phyloP scores from a whole-genome alignment of 1,140 invertebrate species.

The Phenacoccus solenopsis region DNA sequence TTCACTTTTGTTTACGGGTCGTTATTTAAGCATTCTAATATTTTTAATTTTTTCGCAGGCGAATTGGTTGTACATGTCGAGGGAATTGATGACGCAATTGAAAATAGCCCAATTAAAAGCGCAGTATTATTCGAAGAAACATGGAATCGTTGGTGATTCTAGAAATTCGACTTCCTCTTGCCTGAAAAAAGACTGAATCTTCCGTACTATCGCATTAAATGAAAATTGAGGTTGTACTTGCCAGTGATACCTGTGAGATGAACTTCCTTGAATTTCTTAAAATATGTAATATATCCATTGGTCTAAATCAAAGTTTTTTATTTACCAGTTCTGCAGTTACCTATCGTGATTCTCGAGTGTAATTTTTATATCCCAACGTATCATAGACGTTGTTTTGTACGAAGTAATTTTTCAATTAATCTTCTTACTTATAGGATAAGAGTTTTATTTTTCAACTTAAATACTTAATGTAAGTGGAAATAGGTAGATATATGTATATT shows the following conservation, averaged over 20 bases:
- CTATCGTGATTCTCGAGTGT: not conserved
- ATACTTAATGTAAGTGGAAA: too few species aligned
- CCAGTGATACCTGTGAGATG: not conserved
- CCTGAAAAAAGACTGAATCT: not conserved
- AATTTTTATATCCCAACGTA: too few species aligned
- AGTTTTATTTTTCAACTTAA: too few species aligned
- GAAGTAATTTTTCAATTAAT: too few species aligned
- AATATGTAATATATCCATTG: not conserved
- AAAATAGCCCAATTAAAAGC: conserved; percentile 59
- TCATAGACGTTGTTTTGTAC: too few species aligned
- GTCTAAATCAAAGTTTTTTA: not conserved
- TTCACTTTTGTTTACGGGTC: not conserved
- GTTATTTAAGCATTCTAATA: not conserved
- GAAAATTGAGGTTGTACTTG: not conserved
- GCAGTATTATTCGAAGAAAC: conserved; percentile 4
- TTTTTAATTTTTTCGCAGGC: conserved; percentile 43
- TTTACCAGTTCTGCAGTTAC: not conserved
- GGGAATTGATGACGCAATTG: conserved; percentile 66
- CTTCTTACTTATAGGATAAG: too few species aligned
- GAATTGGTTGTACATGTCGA: conserved; percentile 72
- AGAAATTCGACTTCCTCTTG: not conserved
- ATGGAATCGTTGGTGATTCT: not conserved
- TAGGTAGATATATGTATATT: too few species aligned
- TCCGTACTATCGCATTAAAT: not conserved
- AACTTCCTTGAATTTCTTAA: too few species aligned